Evolutionary conservation across 2,113 vertebrate genomes (phyloP).

Genomic region (Trogon surrucura): DNA sequence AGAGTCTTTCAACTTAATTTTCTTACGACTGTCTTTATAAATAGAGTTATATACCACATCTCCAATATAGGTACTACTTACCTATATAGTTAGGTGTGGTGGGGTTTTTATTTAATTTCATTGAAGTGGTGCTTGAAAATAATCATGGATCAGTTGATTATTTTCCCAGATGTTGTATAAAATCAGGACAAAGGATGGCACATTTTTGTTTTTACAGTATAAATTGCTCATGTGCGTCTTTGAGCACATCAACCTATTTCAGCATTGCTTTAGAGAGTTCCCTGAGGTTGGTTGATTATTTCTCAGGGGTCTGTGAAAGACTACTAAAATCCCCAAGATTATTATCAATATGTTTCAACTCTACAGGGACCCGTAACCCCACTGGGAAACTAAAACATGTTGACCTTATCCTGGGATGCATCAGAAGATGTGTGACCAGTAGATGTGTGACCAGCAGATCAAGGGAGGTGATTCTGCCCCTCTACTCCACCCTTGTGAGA

Average conservation of each 20-base stretch:
- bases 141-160: not conserved
- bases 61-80: not conserved
- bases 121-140: not conserved
- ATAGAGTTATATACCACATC: not conserved
- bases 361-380: not conserved
- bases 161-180: not conserved
- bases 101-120: not conserved
- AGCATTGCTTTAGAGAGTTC: not conserved
- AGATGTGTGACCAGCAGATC: no score
- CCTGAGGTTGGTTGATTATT: not conserved
- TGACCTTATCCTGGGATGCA: not conserved
- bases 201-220: not conserved
- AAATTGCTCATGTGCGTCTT: not conserved
- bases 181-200: not conserved
- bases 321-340: not conserved
- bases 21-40: not conserved
- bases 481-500: no score
- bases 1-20: not conserved
- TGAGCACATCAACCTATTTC: not conserved
- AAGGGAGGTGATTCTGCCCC: no score
- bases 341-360: not conserved
- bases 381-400: not conserved
- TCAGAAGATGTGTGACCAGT: no score
- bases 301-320: not conserved
- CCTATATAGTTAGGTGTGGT: not conserved